These are phyloP conservation scores for Drosophila anceps DNA, from an alignment of 2,888 invertebrate genomes.

Conservation along the genomic window DNA sequence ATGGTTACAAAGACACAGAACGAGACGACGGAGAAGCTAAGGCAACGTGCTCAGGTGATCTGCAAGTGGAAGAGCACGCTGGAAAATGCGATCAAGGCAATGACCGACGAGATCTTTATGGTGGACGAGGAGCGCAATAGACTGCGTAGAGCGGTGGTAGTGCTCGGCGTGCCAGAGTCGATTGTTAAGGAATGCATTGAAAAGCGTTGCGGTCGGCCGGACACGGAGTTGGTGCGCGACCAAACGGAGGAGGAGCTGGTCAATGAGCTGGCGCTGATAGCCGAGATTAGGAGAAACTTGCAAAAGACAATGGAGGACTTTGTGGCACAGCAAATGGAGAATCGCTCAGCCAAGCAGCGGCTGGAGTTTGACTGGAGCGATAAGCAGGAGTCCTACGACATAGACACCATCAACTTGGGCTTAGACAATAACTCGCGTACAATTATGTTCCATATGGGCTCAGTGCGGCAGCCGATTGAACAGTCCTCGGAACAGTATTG, in stretches of 20 bases:
- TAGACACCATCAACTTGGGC: constrained; percentile 90
- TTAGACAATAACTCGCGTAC: constrained; percentile 90
- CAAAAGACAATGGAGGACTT: constrained; percentile 88
- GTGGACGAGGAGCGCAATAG: constrained; percentile 89
- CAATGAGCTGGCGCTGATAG: constrained; percentile 90
- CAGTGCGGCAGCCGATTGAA: constrained; percentile 92
- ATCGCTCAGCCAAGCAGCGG: constrained; percentile 92
- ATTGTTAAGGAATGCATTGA: constrained; percentile 92
- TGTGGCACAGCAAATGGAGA: constrained; percentile 89
- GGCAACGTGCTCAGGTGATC: constrained; percentile 89
- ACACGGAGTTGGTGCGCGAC: constrained; percentile 91
- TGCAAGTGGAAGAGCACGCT: constrained; percentile 92
- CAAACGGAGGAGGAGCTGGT: constrained; percentile 91
- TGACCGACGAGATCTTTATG: constrained; percentile 89
- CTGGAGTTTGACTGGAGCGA: constrained; percentile 97
- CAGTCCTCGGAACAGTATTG: constrained; percentile 94
- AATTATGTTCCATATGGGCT: constrained; percentile 92
- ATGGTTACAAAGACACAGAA: constrained; percentile 89
- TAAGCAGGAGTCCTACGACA: constrained; percentile 92
- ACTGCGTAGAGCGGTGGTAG: constrained; percentile 89
- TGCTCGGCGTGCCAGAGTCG: constrained; percentile 90
- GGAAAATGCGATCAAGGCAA: constrained; percentile 89
- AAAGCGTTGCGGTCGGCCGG: constrained; percentile 89
- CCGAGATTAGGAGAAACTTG: constrained; percentile 89
- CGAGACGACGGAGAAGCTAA: constrained; percentile 89